Evolutionary conservation across 2,113 vertebrate species (phyloP).

Genomic region (Nematolebias whitei): DNA sequence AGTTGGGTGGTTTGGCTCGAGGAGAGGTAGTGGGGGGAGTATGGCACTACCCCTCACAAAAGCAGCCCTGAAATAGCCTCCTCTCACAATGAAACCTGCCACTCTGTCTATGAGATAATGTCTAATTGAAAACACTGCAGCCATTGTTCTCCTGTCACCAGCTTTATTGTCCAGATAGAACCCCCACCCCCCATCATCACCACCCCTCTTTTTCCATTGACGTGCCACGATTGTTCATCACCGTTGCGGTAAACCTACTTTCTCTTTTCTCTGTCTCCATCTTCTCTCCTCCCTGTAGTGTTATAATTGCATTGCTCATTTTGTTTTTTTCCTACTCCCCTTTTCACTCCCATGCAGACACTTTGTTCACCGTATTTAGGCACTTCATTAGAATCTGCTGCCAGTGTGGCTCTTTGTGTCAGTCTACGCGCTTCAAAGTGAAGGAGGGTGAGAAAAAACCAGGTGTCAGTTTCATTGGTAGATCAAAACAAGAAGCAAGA

Average conservation of each 20-base stretch:
- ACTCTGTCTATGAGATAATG: slow-evolving; percentile 99
- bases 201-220: slow-evolving; percentile 88
- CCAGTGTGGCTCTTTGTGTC: slow-evolving; percentile 57
- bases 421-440: slow-evolving; percentile 45
- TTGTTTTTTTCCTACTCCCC: slow-evolving; percentile 93
- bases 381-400: slow-evolving; percentile 79
- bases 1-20: slow-evolving; percentile 76
- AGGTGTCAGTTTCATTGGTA: slow-evolving; percentile 76
- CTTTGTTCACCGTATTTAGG: slow-evolving; percentile 82
- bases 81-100: slow-evolving; percentile 92
- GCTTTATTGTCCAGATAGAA: slow-evolving; percentile 91
- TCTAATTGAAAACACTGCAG: slow-evolving; percentile 97
- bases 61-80: slow-evolving; percentile 97
- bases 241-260: slow-evolving; percentile 93
- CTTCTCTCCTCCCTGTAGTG: slow-evolving; percentile 84
- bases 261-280: slow-evolving; percentile 65
- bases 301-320: slow-evolving; percentile 91
- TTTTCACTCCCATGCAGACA: slow-evolving; percentile 84
- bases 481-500: slow-evolving; percentile 77
- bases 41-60: slow-evolving; percentile 92
- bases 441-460: slow-evolving; percentile 32
- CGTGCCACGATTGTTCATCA: slow-evolving; percentile 96
- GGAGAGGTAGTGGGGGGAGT: slow-evolving; percentile 85
- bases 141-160: slow-evolving; percentile 99
- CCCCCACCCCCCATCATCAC: slow-evolving; percentile 64